A percentile compares a stretch with the other conserved stretches of the same genome.
Conservation (phyloP, 1,140 invertebrate genomes). For the Nymphalis io region DNA sequence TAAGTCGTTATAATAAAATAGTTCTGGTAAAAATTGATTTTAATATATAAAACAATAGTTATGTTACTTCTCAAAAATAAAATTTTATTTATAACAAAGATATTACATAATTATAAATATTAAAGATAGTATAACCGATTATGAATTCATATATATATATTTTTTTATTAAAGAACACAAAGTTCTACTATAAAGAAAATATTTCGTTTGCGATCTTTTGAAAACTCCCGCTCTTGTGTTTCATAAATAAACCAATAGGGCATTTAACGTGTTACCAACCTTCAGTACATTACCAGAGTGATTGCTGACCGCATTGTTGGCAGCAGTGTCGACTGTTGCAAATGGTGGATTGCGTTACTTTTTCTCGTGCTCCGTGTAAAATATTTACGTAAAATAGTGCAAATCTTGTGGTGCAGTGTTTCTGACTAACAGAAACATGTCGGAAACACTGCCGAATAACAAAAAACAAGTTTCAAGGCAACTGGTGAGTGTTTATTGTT, state of each 20-base stretch:
- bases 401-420: constrained; percentile 76
- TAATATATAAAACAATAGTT: too few species aligned
- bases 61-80: too few species aligned
- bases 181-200: neutral
- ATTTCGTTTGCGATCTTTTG: constrained; percentile 43
- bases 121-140: too few species aligned
- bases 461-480: constrained; percentile 80
- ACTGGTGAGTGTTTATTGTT: constrained; percentile 79
- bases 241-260: constrained; percentile 73
- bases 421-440: constrained; percentile 77
- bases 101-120: too few species aligned
- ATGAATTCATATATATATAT: too few species aligned
- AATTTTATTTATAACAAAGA: too few species aligned
- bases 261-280: constrained; percentile 56
- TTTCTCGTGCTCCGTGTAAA: constrained; percentile 80
- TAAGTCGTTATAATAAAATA: too few species aligned
- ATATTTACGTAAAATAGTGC: constrained; percentile 82
- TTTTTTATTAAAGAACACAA: too few species aligned
- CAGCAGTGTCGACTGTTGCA: constrained; percentile 78
- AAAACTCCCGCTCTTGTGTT: constrained; percentile 54
- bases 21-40: too few species aligned
- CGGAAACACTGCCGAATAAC: constrained; percentile 80
- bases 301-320: constrained; percentile 69
- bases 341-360: constrained; percentile 81
- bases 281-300: constrained; percentile 63